Base-by-base conservation (phyloP, 2,888 invertebrate species). In the Eristalis pertinax region DNA sequence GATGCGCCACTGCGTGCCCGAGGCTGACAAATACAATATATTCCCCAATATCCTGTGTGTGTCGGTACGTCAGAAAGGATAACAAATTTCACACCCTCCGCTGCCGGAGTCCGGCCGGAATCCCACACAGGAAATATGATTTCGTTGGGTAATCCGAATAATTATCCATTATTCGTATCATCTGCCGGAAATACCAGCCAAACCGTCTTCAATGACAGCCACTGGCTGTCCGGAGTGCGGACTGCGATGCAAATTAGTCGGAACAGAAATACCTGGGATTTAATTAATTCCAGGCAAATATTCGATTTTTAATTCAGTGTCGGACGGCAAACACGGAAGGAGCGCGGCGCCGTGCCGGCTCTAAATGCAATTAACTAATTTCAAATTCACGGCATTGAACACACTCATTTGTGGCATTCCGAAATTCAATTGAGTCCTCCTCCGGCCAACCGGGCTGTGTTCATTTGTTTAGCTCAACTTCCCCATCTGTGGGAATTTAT, bases 351-450 rank as follows among this genome's bases (percentile, higher is more conserved):
- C n/a, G n/a, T 29, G 13, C 32, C 13, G 29, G 24, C 24, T 62
- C 13, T 13, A 64, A 78, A 78, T 78, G 65, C 60, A 74, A 79
- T 84, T 70, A 69, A 79, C 69, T 74, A 64, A 75, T 84, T 84
- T 74, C 38, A 35, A 84, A 84, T 69, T 78, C 69, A 64, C 38
- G 26, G 43, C 26, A 69, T 74, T 65, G 11, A 79, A 78, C 26
- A 32, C 43, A 26, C 29, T 70, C 41, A 50, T 60, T 77, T 69
- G 58, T 4, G 63, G 35, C 38, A 13, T 64, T 74, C 68, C 50
- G 7, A 50, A 73, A 68, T 77, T 77, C 77, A 77, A 73, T 83
- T 72, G 60, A 74, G 62, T 81, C 56, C 58, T 41, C 26, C 60
- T 60, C 24, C 60, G 38, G 5, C 1, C 26, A 3, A 15, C 64